Evolutionary conservation across 1,140 invertebrate genomes (phyloP).

Genomic region (Lepidurus arcticus): DNA sequence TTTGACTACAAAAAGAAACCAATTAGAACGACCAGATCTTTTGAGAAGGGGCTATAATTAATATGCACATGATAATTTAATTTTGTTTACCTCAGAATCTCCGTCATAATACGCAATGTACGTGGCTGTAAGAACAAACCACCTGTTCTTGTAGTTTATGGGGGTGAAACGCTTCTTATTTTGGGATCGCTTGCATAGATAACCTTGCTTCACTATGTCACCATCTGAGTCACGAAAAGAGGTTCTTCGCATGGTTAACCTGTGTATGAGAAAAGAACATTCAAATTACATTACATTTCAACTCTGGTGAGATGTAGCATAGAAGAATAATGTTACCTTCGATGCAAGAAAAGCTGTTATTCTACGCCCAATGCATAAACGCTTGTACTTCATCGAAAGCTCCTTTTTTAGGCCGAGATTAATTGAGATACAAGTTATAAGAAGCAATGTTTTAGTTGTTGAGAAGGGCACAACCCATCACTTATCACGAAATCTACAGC

Average conservation of each 20-base stretch:
- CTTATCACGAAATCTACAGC: too few relatives aligned
- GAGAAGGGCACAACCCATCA: too few relatives aligned
- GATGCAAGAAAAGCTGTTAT: neutral
- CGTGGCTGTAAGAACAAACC: constrained; percentile 69
- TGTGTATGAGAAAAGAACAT: neutral
- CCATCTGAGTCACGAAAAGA: constrained; percentile 21
- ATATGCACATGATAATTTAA: neutral
- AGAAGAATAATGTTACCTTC: neutral
- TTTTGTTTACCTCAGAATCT: constrained; percentile 62
- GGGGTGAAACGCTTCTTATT: constrained; percentile 78
- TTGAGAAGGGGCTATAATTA: neutral
- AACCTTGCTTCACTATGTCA: constrained; percentile 48
- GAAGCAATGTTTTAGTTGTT: too few relatives aligned
- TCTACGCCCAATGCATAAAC: neutral
- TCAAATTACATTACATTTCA: neutral
- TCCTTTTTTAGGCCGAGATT: too few relatives aligned
- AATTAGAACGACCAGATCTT: neutral
- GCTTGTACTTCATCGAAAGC: constrained; percentile 14
- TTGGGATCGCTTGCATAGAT: constrained; percentile 78
- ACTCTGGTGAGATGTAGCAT: neutral
- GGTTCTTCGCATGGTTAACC: constrained; percentile 9
- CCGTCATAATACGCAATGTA: constrained; percentile 73
- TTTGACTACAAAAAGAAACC: constrained; percentile 12
- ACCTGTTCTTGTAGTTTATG: constrained; percentile 76
- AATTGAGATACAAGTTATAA: too few relatives aligned